Percentiles rank a stretch among this genome's conserved stretches.
phyloP scores from a whole-genome alignment of 1,140 invertebrate genomes.

The Trichonephila clavipes region DNA sequence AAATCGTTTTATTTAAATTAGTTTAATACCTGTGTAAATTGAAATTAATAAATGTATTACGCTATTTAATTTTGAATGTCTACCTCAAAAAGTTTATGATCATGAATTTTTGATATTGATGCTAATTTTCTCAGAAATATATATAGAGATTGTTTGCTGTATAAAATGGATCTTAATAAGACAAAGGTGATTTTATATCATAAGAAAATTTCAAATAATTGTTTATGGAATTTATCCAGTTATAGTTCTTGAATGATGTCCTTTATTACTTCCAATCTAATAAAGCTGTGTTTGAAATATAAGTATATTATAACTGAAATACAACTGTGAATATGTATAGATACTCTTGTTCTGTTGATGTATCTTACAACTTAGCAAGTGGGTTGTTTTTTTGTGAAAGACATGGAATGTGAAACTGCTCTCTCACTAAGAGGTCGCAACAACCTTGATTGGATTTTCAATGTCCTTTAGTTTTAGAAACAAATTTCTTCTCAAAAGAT shows the following conservation, averaged over 20 bases:
- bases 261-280: neutral
- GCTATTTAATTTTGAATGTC: neutral
- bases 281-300: neutral
- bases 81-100: neutral
- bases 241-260: neutral
- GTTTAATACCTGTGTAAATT: neutral
- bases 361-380: conserved; percentile 35
- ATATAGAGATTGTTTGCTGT: neutral
- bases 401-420: conserved; percentile 11
- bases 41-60: neutral
- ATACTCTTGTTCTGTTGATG: conserved; percentile 33
- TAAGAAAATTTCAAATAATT: neutral
- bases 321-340: conserved; percentile 33
- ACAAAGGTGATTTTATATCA: neutral
- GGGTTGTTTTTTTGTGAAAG: conserved; percentile 12
- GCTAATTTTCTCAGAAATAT: conserved; percentile 15
- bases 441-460: no score
- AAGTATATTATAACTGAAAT: neutral
- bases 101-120: neutral
- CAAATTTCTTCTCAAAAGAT: no score
- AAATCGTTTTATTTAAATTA: neutral
- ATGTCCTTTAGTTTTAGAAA: no score
- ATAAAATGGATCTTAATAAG: neutral
- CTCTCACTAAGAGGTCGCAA: neutral
- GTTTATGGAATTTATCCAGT: neutral